phyloP scores from a whole-genome alignment of 2,113 vertebrate genomes.

The Zapus hudsonius region DNA sequence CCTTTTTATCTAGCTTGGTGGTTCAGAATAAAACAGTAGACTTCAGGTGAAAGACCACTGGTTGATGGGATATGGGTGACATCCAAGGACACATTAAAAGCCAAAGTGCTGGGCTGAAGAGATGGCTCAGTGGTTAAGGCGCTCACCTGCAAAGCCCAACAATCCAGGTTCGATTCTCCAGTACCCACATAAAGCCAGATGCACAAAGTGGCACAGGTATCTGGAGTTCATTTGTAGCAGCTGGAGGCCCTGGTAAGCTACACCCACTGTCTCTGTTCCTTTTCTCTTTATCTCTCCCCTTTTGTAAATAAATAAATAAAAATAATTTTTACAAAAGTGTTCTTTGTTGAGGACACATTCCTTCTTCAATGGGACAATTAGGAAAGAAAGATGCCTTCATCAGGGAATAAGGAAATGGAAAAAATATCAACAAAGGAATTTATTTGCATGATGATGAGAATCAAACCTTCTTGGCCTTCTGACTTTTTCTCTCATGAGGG shows the following conservation, averaged over 20 bases:
- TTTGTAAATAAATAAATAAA: background rate
- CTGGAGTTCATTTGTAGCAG: too few species aligned
- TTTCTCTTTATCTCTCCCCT: too few species aligned
- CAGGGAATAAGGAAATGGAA: background rate
- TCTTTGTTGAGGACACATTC: background rate
- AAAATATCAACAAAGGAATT: slow-evolving; percentile 15
- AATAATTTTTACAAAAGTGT: background rate
- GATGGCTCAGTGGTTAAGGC: too few species aligned
- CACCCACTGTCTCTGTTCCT: too few species aligned
- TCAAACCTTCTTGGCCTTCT: background rate
- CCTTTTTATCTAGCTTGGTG: background rate
- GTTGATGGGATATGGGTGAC: background rate
- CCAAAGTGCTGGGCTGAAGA: too few species aligned
- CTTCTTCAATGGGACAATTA: background rate
- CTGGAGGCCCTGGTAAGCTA: too few species aligned
- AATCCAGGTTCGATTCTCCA: too few species aligned
- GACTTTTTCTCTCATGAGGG: background rate
- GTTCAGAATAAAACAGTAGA: background rate
- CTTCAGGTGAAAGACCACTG: background rate
- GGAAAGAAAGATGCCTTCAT: background rate
- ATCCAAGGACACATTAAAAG: background rate
- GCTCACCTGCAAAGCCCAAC: too few species aligned
- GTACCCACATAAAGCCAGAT: too few species aligned
- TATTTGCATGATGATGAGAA: background rate
- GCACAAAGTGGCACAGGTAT: too few species aligned